These are phyloP conservation scores for Pygocentrus nattereri DNA, from an alignment of 2,797 vertebrate species.

Conservation along the genomic window DNA sequence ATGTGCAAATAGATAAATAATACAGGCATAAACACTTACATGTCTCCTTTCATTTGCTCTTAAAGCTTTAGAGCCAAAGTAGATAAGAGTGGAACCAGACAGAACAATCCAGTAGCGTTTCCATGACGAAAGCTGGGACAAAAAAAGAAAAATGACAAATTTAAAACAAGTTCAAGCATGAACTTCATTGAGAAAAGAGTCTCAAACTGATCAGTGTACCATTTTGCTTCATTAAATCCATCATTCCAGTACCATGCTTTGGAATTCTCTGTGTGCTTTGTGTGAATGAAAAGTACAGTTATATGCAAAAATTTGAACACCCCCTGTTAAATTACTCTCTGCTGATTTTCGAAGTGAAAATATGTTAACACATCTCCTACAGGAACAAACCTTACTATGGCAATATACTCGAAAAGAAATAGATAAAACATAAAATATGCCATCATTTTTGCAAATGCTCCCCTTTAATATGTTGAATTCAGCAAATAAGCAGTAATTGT, in stretches of 20 bases:
- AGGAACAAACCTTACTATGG: no score
- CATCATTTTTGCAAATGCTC: no score
- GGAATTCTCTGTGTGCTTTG: not conserved
- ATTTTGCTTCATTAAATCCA: not conserved
- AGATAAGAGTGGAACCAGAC: conserved; percentile 90
- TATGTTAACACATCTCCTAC: no score
- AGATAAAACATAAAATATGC: no score
- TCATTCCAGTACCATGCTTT: not conserved
- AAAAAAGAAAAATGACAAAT: conserved; percentile 25
- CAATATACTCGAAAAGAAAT: no score
- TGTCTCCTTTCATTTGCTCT: conserved; percentile 95
- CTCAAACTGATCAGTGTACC: not conserved
- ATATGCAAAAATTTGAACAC: no score
- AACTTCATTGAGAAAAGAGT: not conserved
- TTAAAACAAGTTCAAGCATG: not conserved
- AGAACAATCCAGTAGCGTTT: conserved; percentile 94
- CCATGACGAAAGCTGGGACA: conserved; percentile 89
- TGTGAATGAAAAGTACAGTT: no score
- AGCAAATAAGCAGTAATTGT: no score
- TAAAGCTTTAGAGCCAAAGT: conserved; percentile 92
- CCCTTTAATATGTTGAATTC: no score
- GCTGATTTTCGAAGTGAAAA: no score
- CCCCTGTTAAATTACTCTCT: no score
- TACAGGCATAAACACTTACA: conserved; percentile 74
- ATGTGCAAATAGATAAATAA: not conserved